Evolutionary conservation across 2,888 invertebrate species (phyloP).

Genomic region (Vesta saturnalis): DNA sequence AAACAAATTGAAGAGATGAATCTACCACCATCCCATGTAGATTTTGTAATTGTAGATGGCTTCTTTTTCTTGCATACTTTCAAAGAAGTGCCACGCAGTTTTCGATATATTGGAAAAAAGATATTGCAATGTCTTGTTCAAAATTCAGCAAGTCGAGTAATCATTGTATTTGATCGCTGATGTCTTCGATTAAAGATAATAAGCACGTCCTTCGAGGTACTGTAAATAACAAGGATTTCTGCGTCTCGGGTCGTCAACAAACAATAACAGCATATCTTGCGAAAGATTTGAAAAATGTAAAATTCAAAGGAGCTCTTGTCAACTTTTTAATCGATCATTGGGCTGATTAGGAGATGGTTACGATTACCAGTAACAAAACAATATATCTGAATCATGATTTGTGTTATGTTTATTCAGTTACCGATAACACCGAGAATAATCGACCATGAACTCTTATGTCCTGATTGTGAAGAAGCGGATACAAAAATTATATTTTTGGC

Average conservation of each 20-base stretch:
- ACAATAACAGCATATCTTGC: conserved; percentile 35
- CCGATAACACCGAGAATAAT: conserved; percentile 24
- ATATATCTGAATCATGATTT: conserved; percentile 41
- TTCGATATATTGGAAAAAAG: conserved; percentile 45
- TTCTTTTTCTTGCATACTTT: background rate
- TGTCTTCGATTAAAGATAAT: conserved; percentile 46
- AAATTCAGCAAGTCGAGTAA: conserved; percentile 31
- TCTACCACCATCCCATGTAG: conserved; percentile 36
- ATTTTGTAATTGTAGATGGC: conserved; percentile 37
- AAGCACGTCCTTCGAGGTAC: conserved; percentile 41
- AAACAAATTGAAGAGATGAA: conserved; percentile 40
- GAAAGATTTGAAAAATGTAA: conserved; percentile 34
- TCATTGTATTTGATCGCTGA: conserved; percentile 43
- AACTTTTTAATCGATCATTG: conserved; percentile 49
- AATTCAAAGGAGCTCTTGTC: conserved; percentile 45
- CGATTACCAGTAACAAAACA: conserved; percentile 45
- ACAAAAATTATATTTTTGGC: conserved; percentile 42
- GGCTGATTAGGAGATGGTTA: conserved; percentile 44
- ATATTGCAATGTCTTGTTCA: conserved; percentile 43
- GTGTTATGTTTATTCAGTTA: conserved; percentile 38
- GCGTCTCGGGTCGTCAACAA: conserved; percentile 36
- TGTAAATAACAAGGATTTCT: conserved; percentile 33
- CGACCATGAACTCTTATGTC: background rate
- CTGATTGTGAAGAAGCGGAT: conserved; percentile 46
- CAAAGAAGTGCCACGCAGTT: conserved; percentile 34